Percentiles rank a stretch among this genome's conserved stretches.
These are phyloP conservation scores for Bombus difficillimus DNA, from an alignment of 1,140 invertebrate genomes.

Conservation along the genomic window DNA sequence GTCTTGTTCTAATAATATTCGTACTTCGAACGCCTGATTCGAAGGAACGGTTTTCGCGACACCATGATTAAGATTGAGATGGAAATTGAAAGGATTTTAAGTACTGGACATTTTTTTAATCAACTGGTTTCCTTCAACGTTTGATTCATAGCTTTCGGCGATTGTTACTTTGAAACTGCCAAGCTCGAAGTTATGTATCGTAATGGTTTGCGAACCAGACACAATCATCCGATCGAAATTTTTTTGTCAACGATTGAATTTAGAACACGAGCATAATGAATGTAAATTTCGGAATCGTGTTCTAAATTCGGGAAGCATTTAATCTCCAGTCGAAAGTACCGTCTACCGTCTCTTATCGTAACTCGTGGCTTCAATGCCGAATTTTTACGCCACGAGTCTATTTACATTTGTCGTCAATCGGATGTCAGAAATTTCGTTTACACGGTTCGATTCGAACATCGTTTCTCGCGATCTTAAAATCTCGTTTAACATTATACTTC, in stretches of 20 bases:
- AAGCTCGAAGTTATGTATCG: background rate
- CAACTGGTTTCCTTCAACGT: background rate
- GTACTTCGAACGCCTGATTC: too few species aligned
- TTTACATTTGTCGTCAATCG: background rate
- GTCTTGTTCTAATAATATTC: background rate
- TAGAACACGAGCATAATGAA: background rate
- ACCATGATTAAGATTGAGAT: background rate
- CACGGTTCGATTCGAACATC: background rate
- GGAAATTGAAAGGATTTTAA: background rate
- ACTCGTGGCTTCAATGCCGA: background rate
- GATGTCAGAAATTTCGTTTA: background rate
- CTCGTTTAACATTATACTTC: slow-evolving; percentile 42
- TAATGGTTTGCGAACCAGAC: background rate
- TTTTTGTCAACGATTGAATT: too few species aligned
- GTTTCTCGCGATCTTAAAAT: background rate
- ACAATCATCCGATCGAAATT: background rate
- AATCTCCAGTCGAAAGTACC: background rate
- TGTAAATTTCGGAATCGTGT: background rate
- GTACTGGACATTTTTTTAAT: background rate
- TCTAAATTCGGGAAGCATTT: background rate
- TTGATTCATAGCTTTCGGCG: background rate
- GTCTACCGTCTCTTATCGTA: background rate
- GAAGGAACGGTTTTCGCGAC: background rate
- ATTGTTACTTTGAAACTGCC: background rate
- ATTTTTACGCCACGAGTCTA: background rate